Evolutionary conservation across 1,140 invertebrate genomes (phyloP).

Genomic region (Drosophila varians): DNA sequence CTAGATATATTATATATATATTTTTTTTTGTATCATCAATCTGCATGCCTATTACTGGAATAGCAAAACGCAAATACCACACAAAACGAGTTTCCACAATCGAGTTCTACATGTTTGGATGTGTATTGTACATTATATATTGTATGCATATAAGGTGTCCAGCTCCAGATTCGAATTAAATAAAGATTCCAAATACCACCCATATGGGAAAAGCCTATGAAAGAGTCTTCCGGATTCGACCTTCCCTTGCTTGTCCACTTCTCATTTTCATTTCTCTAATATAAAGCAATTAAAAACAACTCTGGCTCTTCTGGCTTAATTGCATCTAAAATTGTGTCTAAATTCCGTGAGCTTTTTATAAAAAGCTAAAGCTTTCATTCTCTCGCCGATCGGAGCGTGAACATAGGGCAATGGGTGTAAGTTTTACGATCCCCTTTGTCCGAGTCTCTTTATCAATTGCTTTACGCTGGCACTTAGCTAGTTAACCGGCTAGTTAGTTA

Average conservation of each 20-base stretch:
- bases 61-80: neutral
- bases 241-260: too few species aligned
- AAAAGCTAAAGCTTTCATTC: neutral
- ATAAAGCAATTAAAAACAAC: neutral
- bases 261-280: neutral
- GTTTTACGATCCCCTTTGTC: neutral
- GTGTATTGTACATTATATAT: conserved; percentile 33
- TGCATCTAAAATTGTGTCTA: neutral
- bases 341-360: neutral
- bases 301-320: neutral
- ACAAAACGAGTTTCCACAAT: conserved; percentile 3
- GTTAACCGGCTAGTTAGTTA: conserved; percentile 12
- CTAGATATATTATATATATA: conserved; percentile 9
- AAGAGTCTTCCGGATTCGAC: too few species aligned
- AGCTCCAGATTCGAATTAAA: conserved; percentile 41
- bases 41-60: neutral
- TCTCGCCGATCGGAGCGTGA: conserved; percentile 12
- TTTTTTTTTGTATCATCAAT: conserved; percentile 17
- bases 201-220: too few species aligned
- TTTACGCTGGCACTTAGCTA: conserved; percentile 16
- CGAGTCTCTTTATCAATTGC: conserved; percentile 41
- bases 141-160: conserved; percentile 19
- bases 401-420: conserved; percentile 6
- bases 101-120: conserved; percentile 40
- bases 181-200: conserved; percentile 24